These are phyloP conservation scores for Ptiloglossa arizonensis DNA, from an alignment of 1,140 invertebrate genomes.

Conservation along the genomic window DNA sequence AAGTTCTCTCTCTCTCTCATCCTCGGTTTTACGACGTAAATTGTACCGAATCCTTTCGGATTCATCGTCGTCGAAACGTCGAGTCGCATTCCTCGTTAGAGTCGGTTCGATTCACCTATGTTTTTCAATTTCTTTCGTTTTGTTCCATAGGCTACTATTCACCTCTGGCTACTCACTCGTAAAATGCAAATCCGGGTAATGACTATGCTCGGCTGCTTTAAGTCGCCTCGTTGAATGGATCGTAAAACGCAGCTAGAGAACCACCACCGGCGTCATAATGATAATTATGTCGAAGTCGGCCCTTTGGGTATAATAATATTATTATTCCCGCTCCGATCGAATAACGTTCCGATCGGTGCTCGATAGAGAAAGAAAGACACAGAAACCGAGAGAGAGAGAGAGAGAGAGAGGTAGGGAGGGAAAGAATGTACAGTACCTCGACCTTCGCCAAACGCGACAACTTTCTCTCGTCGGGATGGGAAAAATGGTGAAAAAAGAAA, in stretches of 20 bases:
- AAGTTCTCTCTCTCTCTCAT: no score
- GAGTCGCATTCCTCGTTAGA: no score
- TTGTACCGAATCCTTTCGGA: no score
- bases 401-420: background rate
- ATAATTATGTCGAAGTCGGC: constrained; percentile 70
- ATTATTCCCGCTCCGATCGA: constrained; percentile 39
- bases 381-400: no score
- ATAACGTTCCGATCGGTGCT: background rate
- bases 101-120: constrained; percentile 11
- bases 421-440: background rate
- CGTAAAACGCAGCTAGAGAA: constrained; percentile 71
- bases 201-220: constrained; percentile 62
- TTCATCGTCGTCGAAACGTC: no score
- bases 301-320: constrained; percentile 53
- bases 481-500: background rate
- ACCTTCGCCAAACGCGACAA: background rate
- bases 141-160: constrained; percentile 13
- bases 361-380: no score
- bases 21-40: no score
- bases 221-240: constrained; percentile 69
- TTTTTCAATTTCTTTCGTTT: constrained; percentile 1
- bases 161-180: constrained; percentile 67
- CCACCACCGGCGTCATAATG: constrained; percentile 52
- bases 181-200: constrained; percentile 77
- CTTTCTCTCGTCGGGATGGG: background rate